These are phyloP conservation scores for Dendronephthya gigantea DNA, from an alignment of 64 coral and sea anemone genomes.

Conservation along the genomic window DNA sequence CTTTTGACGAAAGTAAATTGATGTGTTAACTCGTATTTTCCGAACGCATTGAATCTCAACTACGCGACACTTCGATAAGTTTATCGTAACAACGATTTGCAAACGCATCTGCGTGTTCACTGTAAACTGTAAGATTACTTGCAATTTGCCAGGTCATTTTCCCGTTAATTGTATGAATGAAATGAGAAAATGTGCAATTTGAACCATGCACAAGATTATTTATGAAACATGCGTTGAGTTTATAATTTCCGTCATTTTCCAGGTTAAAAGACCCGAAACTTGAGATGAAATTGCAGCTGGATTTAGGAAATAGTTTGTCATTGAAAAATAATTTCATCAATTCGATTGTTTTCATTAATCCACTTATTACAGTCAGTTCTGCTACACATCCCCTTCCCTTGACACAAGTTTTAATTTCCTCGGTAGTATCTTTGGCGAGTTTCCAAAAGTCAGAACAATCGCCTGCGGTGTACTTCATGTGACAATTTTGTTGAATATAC, in stretches of 20 bases:
- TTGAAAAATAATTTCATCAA: background rate
- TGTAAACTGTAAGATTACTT: constrained; percentile 14
- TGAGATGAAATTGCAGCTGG: background rate
- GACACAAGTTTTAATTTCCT: background rate
- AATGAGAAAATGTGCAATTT: background rate
- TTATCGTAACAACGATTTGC: too few relatives aligned
- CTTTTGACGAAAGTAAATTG: too few relatives aligned
- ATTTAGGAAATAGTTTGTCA: background rate
- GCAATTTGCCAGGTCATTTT: background rate
- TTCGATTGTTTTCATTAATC: background rate
- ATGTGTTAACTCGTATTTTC: too few relatives aligned
- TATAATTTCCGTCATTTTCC: background rate
- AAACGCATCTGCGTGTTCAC: too few relatives aligned
- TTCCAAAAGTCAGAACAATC: background rate
- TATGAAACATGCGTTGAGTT: background rate
- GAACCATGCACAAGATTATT: background rate
- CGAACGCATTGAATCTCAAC: too few relatives aligned
- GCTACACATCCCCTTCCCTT: background rate
- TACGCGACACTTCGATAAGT: too few relatives aligned
- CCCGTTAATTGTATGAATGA: background rate
- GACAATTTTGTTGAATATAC: background rate
- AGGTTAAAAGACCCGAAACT: background rate
- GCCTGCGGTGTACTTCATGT: background rate
- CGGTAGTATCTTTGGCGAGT: background rate
- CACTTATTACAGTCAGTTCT: background rate